Base-by-base conservation (phyloP, 1,140 invertebrate genomes). In the Hypothenemus hampei region DNA sequence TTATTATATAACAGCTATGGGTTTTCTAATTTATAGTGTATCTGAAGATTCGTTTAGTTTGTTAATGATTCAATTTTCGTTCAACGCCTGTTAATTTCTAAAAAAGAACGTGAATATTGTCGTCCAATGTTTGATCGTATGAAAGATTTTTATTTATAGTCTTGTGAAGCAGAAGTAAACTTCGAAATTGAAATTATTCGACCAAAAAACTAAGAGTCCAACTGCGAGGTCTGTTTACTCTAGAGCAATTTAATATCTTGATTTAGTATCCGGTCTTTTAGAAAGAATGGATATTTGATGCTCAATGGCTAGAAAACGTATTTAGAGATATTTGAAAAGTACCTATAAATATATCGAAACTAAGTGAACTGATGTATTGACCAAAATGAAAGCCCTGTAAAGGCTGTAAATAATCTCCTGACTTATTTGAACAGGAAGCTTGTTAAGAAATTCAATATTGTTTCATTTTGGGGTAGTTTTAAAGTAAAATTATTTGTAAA, bases 1-100 rank as follows among this genome's bases (percentile, higher is more conserved):
- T 65, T 65, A 65, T 65, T 61, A 54, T 55, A 62, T 61, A 61
- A 61, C 56, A 54, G 54, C 47, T 57, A 56, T n/a, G n/a, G n/a
- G n/a, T n/a, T n/a, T n/a, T n/a, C n/a, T n/a, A n/a, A n/a, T n/a
- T n/a, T n/a, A n/a, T n/a, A n/a, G n/a, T n/a, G n/a, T n/a, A n/a
- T n/a, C n/a, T n/a, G n/a, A n/a, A n/a, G n/a, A n/a, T n/a, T 11
- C 13, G 26, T 31, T 13, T 13, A 31, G 10, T 31, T 31, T 31
- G 26, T 31, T 8, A 8, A 1, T 8, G 3, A 31, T 31, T 31
- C 8, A 8, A 1, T 8, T 11, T 31, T 1, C 26, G 26, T 13
- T 8, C 10, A 8, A 11, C 13, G 26, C 26, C 26, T 31, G 10
- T 31, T 11, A 31, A 8, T 31, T 31, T 31, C 26, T 31, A 3